Evolutionary conservation across 1,140 invertebrate genomes (phyloP).

Genomic region (Ceratosolen fusciceps): DNA sequence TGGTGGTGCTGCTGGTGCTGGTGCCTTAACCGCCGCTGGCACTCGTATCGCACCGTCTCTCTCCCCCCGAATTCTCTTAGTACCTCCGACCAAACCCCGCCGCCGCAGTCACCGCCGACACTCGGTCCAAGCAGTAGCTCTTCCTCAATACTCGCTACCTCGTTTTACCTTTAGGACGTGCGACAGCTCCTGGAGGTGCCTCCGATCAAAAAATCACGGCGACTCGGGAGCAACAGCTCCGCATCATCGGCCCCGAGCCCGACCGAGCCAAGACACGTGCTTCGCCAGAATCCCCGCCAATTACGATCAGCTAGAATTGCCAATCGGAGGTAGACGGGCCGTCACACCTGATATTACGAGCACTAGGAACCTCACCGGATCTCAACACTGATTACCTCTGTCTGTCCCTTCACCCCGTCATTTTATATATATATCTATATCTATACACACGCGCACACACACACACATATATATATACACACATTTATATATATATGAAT

Average conservation of each 20-base stretch:
- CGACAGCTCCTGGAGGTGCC: not conserved
- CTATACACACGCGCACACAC: no score
- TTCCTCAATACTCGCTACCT: not conserved
- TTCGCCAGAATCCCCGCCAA: no score
- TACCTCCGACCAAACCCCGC: not conserved
- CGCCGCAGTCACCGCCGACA: not conserved
- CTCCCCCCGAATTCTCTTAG: not conserved
- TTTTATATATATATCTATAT: no score
- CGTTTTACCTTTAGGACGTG: conserved; percentile 9
- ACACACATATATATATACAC: no score
- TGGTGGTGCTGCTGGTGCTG: not conserved
- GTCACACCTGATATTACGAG: conserved; percentile 30
- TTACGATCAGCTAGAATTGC: no score
- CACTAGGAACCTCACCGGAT: conserved; percentile 31
- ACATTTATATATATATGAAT: no score
- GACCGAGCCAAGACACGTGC: not conserved
- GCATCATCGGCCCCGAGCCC: not conserved
- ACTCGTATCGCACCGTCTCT: not conserved
- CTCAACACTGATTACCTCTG: not conserved
- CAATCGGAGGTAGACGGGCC: no score
- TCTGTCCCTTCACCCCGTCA: not conserved
- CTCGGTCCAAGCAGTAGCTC: not conserved
- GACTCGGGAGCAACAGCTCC: not conserved
- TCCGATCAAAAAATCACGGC: not conserved
- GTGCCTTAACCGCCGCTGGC: not conserved